Conservation (phyloP, 2,797 vertebrate genomes). For the Cuniculus paca region DNA sequence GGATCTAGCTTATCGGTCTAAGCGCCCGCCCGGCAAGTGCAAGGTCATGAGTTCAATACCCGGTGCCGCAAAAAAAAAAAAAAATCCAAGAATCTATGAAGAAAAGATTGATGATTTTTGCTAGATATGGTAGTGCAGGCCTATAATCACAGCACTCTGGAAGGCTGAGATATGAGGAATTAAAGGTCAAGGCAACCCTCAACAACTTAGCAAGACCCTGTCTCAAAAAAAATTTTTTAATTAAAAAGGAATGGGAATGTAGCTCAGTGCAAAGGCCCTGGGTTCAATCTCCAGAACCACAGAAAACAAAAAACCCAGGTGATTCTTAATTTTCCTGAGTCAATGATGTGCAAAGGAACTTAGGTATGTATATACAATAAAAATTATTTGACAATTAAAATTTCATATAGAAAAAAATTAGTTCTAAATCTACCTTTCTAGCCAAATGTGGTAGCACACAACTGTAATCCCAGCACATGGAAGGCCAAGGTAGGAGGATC, state of each 20-base stretch:
- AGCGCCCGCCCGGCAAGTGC: too few relatives aligned
- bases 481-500: neutral
- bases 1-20: too few relatives aligned
- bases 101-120: too few relatives aligned
- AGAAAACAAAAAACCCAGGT: neutral
- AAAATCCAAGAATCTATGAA: too few relatives aligned
- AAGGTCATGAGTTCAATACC: too few relatives aligned
- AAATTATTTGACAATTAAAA: neutral
- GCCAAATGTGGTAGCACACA: neutral
- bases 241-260: neutral
- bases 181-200: neutral
- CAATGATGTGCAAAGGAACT: neutral
- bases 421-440: neutral
- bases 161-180: too few relatives aligned
- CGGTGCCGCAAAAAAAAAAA: too few relatives aligned
- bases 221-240: neutral
- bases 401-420: neutral
- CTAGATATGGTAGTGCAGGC: too few relatives aligned
- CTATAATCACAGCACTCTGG: too few relatives aligned
- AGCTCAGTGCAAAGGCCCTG: neutral
- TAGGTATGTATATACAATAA: neutral
- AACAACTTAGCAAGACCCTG: neutral
- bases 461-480: neutral
- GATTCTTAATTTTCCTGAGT: neutral
- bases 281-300: neutral